Base-by-base conservation (phyloP, 2,888 invertebrate genomes). In the Tachystola acroxantha region DNA sequence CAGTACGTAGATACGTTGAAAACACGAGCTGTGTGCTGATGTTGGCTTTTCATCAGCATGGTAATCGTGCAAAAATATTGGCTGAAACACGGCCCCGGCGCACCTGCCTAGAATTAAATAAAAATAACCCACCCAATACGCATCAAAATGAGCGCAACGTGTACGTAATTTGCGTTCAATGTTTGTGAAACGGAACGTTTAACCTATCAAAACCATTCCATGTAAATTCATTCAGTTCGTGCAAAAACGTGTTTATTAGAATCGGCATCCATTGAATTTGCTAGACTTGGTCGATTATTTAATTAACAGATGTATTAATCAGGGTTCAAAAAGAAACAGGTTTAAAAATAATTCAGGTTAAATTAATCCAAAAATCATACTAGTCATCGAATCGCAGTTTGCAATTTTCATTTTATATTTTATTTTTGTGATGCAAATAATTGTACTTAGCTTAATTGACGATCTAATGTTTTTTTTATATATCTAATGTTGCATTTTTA, bases 11-110 rank as follows among this genome's bases (percentile, higher is more conserved):
- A 6, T 62, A 56, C 64, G 57, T n/a, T 63, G 53, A 60, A 52
- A 61, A 62, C 63, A 61, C 62, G 56, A 53, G 46, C 53, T 58
- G 54, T 65, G 65, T 66, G 60, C 66, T 65, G 63, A 61, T 86
- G 84, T 86, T 86, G 76, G 77, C 80, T 75, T 86, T 85, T 81
- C 84, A 86, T 86, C 82, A 85, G 74, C 73, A 86, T 84, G 82
- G 68, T 82, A 86, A 86, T 84, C 81, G 80, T 77, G 66, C 66
- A 81, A 85, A 82, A 86, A 85, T 82, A 84, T 81, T 74, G 77
- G 66, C 56, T 57, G 71, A 57, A 66, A 73, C 69, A 67, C 64
- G 64, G 64, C 64, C 65, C 57, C 57, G 57, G 60, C 67, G 64
- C 74, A 79, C 79, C 80, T 78, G 82, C 66, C 74, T 76, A 67